Conservation (phyloP, 2,113 vertebrate genomes). For the Poeciliopsis prolifica region DNA sequence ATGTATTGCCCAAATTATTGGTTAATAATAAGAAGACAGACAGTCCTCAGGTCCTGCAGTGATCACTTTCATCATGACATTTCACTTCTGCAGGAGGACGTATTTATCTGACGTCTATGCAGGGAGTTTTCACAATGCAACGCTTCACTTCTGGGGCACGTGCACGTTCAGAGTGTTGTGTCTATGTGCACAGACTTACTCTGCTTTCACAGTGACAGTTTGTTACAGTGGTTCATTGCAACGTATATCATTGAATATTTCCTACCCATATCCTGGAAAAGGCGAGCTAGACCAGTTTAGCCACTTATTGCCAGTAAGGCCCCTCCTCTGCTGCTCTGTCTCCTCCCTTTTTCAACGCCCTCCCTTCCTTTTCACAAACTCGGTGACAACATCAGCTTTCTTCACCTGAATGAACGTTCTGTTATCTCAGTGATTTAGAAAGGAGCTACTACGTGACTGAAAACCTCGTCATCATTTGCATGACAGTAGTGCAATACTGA, state of each 20-base stretch:
- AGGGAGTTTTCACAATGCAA: background rate
- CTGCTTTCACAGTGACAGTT: background rate
- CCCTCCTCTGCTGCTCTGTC: constrained; percentile 53
- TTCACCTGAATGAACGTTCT: constrained; percentile 22
- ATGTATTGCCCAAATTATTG: background rate
- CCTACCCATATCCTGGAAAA: constrained; percentile 67
- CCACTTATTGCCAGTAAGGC: constrained; percentile 76
- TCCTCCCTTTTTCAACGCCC: constrained; percentile 31
- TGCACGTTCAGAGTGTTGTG: background rate
- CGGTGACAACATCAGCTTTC: background rate
- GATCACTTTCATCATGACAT: constrained; percentile 6
- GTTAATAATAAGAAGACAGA: background rate
- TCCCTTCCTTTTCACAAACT: constrained; percentile 5
- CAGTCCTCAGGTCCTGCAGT: background rate
- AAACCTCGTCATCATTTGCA: background rate
- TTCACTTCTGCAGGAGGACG: constrained; percentile 16
- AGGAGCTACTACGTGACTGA: background rate
- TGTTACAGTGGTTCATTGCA: background rate
- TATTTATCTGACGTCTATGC: background rate
- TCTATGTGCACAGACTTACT: background rate
- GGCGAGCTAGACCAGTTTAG: constrained; percentile 64
- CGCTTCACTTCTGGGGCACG: background rate
- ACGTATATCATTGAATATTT: constrained; percentile 39
- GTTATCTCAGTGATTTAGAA: constrained; percentile 12
- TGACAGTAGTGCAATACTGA: background rate